Evolutionary conservation across 2,113 vertebrate genomes (phyloP), one percentile per base, ranked within the genome.

Genomic region (Sclerurus mexicanus): DNA sequence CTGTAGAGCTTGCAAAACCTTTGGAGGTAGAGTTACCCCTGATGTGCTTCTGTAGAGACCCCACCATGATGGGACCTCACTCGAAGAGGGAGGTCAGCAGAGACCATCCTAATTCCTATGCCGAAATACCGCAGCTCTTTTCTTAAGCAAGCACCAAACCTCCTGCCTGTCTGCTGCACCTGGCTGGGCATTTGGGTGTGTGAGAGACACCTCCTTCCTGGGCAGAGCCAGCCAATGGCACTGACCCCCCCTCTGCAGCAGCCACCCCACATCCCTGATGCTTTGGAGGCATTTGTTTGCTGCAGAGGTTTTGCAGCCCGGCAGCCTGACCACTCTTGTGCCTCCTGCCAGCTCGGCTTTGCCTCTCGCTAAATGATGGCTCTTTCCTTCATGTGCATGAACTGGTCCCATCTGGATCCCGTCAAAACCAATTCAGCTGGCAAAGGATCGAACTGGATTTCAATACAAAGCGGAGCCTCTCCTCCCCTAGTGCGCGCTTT

Each of bases 291-390:
- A 1, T n/a, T 47, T 50, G 30, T 88, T 84, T 66, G 52, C 47
- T 80, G 67, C 60, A 49, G 72, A 67, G 47, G 20, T 9, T 56
- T 72, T 69, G n/a, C 84, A 89, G 81, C 23, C 21, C 82, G 22
- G 10, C 66, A 78, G 78, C 35, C 74, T 78, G 89, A 72, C 85
- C 22, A 10, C 87, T 91, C 79, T 69, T 2, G 12, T 92, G 91
- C 58, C 87, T 96, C 40, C 79, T 96, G 91, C 91, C 93, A 75
- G 82, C 20, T 91, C 7, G 1, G 58, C 59, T 96, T 92, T 95
- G 87, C 74, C 89, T 93, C 67, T 87, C 3, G 3, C 66, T 84
- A 13, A 71, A 35, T 84, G 93, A 91, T 67, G 82, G 49, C 47
- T 67, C 85, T 78, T 89, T 33, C 67, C 77, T 92, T 67, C 44